Percentiles rank a stretch among this genome's conserved stretches.
Evolutionary conservation across 30 jellyfish, hydroid and myxozoan species (phyloP).

Genomic region (Pelagia noctiluca): DNA sequence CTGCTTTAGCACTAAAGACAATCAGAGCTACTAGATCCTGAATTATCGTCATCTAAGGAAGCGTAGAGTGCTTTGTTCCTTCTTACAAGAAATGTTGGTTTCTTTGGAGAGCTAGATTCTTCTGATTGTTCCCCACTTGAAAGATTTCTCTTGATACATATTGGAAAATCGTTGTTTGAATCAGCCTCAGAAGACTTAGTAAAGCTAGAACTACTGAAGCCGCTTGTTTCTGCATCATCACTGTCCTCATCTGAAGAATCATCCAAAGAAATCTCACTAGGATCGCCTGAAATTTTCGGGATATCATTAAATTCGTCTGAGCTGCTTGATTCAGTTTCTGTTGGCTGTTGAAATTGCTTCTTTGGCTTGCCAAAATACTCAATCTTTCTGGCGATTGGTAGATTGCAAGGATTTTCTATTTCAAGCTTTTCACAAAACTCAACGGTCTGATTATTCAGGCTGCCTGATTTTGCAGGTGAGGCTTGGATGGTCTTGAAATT

Average conservation of each 20-base stretch:
- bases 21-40: slow-evolving; percentile 74
- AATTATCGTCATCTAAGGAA: slow-evolving; percentile 68
- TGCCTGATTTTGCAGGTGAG: slow-evolving; percentile 28
- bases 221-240: slow-evolving; percentile 27
- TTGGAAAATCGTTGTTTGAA: slow-evolving; percentile 12
- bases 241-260: slow-evolving; percentile 60
- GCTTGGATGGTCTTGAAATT: slow-evolving; percentile 30
- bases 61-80: slow-evolving; percentile 70
- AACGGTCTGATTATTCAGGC: slow-evolving; percentile 57
- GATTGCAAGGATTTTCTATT: slow-evolving; percentile 69
- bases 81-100: slow-evolving; percentile 64
- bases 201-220: slow-evolving; percentile 32
- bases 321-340: slow-evolving; percentile 57
- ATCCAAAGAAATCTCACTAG: slow-evolving; percentile 60
- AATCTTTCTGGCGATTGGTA: slow-evolving; percentile 45
- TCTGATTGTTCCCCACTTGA: slow-evolving; percentile 57
- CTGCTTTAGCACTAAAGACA: slow-evolving; percentile 15
- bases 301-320: slow-evolving; percentile 58
- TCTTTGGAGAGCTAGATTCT: slow-evolving; percentile 7
- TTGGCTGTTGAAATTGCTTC: not conserved
- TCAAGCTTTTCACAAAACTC: slow-evolving; percentile 69
- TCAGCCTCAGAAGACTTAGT: slow-evolving; percentile 55
- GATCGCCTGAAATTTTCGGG: slow-evolving; percentile 49
- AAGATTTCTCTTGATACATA: slow-evolving; percentile 35
- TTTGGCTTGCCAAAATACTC: slow-evolving; percentile 32